Evolutionary conservation across 37 sponge, comb jelly and placozoan genomes (phyloP), one percentile per base, ranked within the genome.

Genomic region (Cladorhizidae sp.): DNA sequence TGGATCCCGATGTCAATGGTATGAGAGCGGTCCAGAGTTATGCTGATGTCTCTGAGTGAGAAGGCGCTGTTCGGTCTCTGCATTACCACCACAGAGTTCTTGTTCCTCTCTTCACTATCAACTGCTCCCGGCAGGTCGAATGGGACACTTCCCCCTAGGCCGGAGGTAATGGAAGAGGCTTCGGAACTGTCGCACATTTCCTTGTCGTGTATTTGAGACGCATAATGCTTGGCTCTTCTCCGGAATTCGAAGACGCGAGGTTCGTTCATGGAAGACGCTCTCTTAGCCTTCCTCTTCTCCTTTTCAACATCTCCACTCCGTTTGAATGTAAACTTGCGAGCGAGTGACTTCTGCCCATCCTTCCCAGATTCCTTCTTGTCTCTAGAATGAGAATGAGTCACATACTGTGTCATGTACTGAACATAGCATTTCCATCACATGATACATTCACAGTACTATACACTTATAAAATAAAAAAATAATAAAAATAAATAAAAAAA

Each of bases 71-170:
- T 35, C 7, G 63, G 58, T n/a, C 61, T 61, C 29, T 38, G 6
- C 55, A 54, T 54, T 54, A 54, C 55, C 17, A 9, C 12, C 31
- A 17, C 26, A 11, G 25, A 43, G 57, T 22, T 31, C 8, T 50
- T 5, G 31, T 8, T 7, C 37, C 17, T 7, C 12, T 50, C 54
- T 15, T 42, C 51, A 18, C 51, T 55, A 51, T 61, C 65, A 0
- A 86, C 79, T 26, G 57, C 52, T 2, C 86, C 80, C 7, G 86
- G 86, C 0, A 86, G 78, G 33, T 86, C 86, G 6, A 40, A 72
- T 1, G 86, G 86, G 22, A 86, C 73, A 32, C 86, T 86, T 68
- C 86, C 78, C 64, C 78, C 78, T 39, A 83, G 39, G 2, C 25
- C n/a, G 0, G 84, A 74, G 9, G 69, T 1, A 35, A 78, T 36